Evolutionary conservation across 2,797 vertebrate genomes (phyloP).

Genomic region (Fringilla coelebs): DNA sequence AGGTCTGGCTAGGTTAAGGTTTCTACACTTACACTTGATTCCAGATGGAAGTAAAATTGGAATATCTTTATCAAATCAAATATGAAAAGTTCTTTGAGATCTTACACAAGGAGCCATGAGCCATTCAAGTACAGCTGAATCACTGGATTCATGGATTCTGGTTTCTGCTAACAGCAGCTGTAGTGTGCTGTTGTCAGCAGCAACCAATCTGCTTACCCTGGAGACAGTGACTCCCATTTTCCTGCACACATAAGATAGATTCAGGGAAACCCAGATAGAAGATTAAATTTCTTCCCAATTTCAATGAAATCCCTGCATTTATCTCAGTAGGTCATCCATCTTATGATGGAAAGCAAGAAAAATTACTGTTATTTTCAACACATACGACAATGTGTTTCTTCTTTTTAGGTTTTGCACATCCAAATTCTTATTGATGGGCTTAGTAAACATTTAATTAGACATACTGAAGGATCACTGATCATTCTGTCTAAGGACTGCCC

Average conservation of each 20-base stretch:
- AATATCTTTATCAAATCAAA: not conserved
- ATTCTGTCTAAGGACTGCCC: not conserved
- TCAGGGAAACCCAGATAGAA: not conserved
- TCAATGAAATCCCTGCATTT: not conserved
- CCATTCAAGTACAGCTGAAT: not conserved
- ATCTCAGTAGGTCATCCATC: not conserved
- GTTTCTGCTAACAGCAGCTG: conserved; percentile 22
- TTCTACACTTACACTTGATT: not conserved
- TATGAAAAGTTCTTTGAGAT: not conserved
- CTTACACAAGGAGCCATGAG: not conserved
- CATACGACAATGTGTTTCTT: not conserved
- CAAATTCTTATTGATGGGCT: conserved; percentile 13
- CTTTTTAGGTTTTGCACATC: not conserved
- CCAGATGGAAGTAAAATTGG: not conserved
- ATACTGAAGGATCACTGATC: conserved; percentile 1
- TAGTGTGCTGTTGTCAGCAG: conserved; percentile 50
- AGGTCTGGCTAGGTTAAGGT: not conserved
- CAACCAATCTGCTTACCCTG: conserved; percentile 34
- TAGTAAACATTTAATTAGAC: conserved; percentile 20
- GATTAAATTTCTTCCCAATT: not conserved
- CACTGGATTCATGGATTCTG: not conserved
- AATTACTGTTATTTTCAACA: not conserved
- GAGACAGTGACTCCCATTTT: conserved; percentile 11
- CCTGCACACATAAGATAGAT: not conserved
- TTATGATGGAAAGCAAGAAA: not conserved